Conservation (phyloP, 2,113 vertebrate species). For the Pimephales promelas region DNA sequence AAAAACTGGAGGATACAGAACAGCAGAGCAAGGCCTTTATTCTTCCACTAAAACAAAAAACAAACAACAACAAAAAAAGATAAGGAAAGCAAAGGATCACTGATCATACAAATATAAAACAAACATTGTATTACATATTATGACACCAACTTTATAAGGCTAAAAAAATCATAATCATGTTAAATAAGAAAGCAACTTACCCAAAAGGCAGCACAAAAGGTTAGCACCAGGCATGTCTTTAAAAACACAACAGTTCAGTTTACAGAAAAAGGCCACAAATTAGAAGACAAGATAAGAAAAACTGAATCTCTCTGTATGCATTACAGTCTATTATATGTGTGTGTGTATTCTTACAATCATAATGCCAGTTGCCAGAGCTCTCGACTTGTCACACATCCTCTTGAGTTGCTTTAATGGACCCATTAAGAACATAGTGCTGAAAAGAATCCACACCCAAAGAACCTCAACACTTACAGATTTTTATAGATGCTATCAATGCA, state of each 20-base stretch:
- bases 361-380: constrained; percentile 83
- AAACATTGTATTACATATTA: neutral
- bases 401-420: constrained; percentile 87
- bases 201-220: constrained; percentile 89
- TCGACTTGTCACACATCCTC: constrained; percentile 88
- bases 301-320: neutral
- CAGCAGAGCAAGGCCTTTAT: constrained; percentile 79
- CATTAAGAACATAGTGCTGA: constrained; percentile 89
- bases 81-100: neutral
- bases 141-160: neutral
- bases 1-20: constrained; percentile 90
- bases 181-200: constrained; percentile 67
- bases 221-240: constrained; percentile 83
- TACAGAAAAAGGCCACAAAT: neutral
- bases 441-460: constrained; percentile 25
- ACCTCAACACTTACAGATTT: neutral
- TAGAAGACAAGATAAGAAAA: neutral
- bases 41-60: constrained; percentile 76
- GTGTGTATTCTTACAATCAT: constrained; percentile 82
- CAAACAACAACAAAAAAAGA: neutral
- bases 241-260: neutral
- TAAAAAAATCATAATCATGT: neutral
- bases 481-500: neutral
- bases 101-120: neutral
- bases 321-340: constrained; percentile 44